Conservation (phyloP, 1,140 invertebrate genomes). For the Kradibia gibbosae region DNA sequence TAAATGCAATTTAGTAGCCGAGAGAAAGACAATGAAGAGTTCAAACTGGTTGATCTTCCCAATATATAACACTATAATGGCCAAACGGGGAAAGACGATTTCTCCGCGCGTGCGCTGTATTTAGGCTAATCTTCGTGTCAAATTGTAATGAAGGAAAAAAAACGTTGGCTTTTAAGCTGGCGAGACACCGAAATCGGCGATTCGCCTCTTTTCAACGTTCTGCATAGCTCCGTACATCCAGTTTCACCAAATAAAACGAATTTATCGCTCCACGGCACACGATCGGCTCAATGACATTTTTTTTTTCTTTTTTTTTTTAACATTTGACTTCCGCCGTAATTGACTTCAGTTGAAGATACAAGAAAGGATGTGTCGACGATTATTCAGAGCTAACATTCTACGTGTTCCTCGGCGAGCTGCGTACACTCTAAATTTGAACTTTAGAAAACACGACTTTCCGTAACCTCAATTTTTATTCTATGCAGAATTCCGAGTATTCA, state of each 20-base stretch:
- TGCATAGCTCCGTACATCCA: neutral
- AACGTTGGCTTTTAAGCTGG: neutral
- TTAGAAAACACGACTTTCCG: neutral
- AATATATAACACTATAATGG: neutral
- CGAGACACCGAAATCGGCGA: neutral
- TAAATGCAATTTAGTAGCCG: constrained; percentile 1
- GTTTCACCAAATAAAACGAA: neutral
- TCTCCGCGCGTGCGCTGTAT: neutral
- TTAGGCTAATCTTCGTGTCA: neutral
- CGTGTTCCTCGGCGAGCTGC: neutral
- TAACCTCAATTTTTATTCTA: neutral
- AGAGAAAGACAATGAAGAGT: neutral
- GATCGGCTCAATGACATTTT: too few relatives aligned
- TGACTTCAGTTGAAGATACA: neutral
- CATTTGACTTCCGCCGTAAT: neutral
- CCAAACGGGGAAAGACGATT: neutral
- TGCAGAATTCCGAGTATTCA: neutral
- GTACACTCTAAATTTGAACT: neutral
- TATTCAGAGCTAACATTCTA: neutral
- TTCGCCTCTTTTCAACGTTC: neutral
- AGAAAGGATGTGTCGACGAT: neutral
- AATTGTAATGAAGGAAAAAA: neutral
- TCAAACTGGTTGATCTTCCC: constrained; percentile 11
- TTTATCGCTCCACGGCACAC: neutral
- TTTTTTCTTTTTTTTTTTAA: neutral